Evolutionary conservation across 2,888 invertebrate genomes (phyloP), one percentile per base, ranked within the genome.

Genomic region (Orthosia gracilis): DNA sequence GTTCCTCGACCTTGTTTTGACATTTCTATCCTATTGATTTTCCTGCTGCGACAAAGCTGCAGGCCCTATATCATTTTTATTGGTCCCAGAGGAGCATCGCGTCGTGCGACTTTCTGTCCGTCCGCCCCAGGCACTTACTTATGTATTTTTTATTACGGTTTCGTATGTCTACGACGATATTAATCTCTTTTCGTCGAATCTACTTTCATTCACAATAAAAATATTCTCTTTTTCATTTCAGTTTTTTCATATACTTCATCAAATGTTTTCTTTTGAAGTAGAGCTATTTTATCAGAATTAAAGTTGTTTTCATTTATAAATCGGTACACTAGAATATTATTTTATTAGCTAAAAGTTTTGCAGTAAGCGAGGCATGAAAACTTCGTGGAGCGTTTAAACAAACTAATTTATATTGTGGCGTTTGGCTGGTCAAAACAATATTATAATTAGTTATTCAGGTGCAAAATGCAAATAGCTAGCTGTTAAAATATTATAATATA

Each of bases 21-120:
- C 92, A 92, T 93, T 93, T 94, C 85, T 89, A 87, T 88, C 58
- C 84, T 89, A 94, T 94, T 92, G 94, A 93, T 94, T 92, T 91
- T 91, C 84, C 87, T 87, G 87, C 85, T 83, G 88, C 87, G 91
- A 90, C 89, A 88, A 87, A 86, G 90, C 88, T 89, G 90, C 89
- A 91, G 88, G 88, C 88, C 88, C 88, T 94, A 91, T 92, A 94
- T 94, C 93, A 94, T 92, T 94, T 93, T 93, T 94, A 94, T 94
- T 88, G 89, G 89, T 91, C 94, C 93, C 77, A 61, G 93, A 88
- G 94, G 89, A 88, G 86, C 82, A 75, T 55, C 54, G 87, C 89
- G 89, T 90, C 90, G 89, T 89, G 89, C 87, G 90, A 89, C 90
- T 89, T 88, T 89, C 88, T 90, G 91, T 91, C 90, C 89, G 90